Evolutionary conservation across 2,888 invertebrate species (phyloP).

Genomic region (Drosophila infuscata): DNA sequence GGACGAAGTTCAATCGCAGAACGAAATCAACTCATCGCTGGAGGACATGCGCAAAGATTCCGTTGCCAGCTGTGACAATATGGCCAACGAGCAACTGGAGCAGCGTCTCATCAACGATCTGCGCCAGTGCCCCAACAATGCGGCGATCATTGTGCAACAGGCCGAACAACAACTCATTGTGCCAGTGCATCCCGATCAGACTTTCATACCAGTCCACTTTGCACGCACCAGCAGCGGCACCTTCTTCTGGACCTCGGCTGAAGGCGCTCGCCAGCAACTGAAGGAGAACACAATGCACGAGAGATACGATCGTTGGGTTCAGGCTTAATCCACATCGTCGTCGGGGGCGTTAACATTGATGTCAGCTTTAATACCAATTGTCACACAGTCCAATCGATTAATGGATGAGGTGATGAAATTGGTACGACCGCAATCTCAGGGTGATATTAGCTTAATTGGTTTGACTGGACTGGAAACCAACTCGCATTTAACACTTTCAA

Average conservation of each 20-base stretch:
- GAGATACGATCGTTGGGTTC: constrained; percentile 82
- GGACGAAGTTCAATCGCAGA: constrained; percentile 82
- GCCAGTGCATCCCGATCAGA: constrained; percentile 79
- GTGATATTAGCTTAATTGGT: constrained; percentile 80
- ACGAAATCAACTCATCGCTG: constrained; percentile 81
- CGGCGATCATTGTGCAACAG: constrained; percentile 89
- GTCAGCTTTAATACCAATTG: constrained; percentile 81
- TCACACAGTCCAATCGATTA: constrained; percentile 32
- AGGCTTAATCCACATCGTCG: constrained; percentile 66
- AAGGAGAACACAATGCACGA: constrained; percentile 52
- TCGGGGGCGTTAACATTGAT: constrained; percentile 7
- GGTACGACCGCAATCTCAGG: constrained; percentile 63
- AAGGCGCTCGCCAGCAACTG: constrained; percentile 63
- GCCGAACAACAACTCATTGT: constrained; percentile 85
- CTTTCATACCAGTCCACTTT: constrained; percentile 89
- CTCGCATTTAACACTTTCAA: constrained; percentile 72
- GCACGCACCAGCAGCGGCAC: constrained; percentile 92
- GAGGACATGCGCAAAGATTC: constrained; percentile 84
- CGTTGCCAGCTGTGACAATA: constrained; percentile 81
- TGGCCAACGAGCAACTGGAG: constrained; percentile 92
- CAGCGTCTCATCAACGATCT: constrained; percentile 90
- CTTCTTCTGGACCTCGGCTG: constrained; percentile 91
- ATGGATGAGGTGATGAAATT: constrained; percentile 41
- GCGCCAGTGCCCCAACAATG: constrained; percentile 88
- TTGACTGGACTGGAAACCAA: constrained; percentile 29